Evolutionary conservation across 2,797 vertebrate species (phyloP), one percentile per base, ranked within the genome.

Genomic region (Lateolabrax maculatus): DNA sequence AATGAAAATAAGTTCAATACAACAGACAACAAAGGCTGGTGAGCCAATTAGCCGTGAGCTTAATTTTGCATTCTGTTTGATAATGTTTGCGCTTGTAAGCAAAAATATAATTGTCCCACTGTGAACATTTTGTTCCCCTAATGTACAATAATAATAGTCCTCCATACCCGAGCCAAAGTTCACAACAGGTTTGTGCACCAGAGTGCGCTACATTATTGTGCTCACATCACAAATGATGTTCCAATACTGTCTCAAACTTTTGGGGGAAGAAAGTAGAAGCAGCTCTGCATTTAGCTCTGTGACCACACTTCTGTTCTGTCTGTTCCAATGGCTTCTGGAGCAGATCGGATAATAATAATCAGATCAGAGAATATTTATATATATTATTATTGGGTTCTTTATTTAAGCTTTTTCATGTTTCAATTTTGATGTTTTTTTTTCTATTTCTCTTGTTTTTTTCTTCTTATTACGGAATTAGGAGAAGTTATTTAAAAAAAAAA

Each of bases 51-150:
- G 64, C 51, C 12, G 4, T 65, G 80, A 84, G 86, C 85, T 91
- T 90, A 44, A 75, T 84, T 80, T 77, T 84, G 62, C 70, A 72
- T 85, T 86, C 84, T 49, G 77, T 68, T 48, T 71, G 53, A 66
- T 62, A 37, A 63, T 61, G 53, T 82, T 39, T 46, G 44, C 4
- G 51, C 37, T 23, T 51, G 48, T 76, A 73, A 84, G 77, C 63
- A 73, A 84, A 84, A 81, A 83, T 73, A 71, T 88, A 90, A 92
- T 90, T 87, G 79, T 84, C 77, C 81, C 75, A 79, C 65, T 49
- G 62, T 62, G 72, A 27, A 56, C 55, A 48, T 69, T 74, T 77
- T 51, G 39, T 66, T 62, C 53, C 63, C 29, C 49, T 60, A 55
- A 77, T 68, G 29, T 18, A 74, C 43, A 43, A 39, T 70, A 55